Percentiles rank a stretch among this genome's conserved stretches.
These are phyloP conservation scores for Nothocercus nigrocapillus DNA, from an alignment of 2,113 vertebrate species.

Conservation along the genomic window DNA sequence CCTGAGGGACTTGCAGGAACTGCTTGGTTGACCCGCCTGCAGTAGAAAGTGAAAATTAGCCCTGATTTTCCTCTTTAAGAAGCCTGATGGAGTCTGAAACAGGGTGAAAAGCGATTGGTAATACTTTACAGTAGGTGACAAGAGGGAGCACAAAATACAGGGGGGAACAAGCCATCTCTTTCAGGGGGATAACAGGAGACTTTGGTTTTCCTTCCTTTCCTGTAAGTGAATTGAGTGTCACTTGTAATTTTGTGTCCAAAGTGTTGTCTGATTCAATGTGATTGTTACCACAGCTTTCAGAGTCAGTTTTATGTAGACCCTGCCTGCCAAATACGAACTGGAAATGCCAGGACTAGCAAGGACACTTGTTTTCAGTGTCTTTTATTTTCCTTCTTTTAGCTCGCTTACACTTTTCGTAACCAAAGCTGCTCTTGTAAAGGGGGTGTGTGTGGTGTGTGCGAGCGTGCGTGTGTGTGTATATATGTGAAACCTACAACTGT, in stretches of 20 bases:
- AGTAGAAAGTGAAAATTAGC: conserved; percentile 21
- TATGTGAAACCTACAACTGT: background rate
- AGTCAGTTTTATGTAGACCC: background rate
- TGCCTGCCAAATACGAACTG: background rate
- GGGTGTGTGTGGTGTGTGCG: too few species aligned
- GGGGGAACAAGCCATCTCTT: background rate
- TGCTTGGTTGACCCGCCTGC: background rate
- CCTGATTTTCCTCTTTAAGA: background rate
- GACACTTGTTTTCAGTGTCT: background rate
- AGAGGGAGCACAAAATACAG: background rate
- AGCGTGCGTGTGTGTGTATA: background rate
- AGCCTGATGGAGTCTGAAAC: background rate
- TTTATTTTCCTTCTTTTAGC: background rate
- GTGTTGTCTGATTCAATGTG: background rate
- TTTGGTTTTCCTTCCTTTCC: background rate
- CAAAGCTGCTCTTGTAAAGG: background rate
- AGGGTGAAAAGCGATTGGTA: background rate
- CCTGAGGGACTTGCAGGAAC: background rate
- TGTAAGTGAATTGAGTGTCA: background rate
- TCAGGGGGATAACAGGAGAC: background rate
- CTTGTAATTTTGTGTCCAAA: background rate
- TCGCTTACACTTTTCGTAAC: background rate
- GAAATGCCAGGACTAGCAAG: background rate
- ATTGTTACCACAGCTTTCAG: background rate
- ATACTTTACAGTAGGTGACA: background rate